phyloP scores from a whole-genome alignment of 2,888 invertebrate genomes.

The Amblyteles armatorius region DNA sequence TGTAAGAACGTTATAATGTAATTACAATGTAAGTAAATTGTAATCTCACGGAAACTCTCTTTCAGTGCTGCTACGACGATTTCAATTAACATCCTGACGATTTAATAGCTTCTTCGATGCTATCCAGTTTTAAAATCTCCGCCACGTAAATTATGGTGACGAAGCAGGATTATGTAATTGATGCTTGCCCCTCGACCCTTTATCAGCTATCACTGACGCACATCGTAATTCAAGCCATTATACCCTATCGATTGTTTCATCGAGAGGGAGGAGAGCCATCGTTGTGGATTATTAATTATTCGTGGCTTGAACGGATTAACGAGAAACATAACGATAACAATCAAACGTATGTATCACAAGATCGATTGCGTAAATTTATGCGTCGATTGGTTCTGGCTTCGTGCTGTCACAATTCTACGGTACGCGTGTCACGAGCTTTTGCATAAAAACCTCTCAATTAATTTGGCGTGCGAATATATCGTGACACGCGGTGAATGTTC shows the following conservation, averaged over 20 bases:
- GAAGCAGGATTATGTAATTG: neutral
- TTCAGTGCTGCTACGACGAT: too few relatives aligned
- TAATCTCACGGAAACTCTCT: too few relatives aligned
- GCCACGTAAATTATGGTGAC: neutral
- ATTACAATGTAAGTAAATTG: too few relatives aligned
- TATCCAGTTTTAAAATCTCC: neutral
- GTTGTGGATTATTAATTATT: constrained; percentile 10
- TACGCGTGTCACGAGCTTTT: neutral
- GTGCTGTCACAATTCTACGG: neutral
- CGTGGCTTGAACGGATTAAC: constrained; percentile 6
- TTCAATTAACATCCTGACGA: neutral
- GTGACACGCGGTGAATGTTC: neutral
- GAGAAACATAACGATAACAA: constrained; percentile 9
- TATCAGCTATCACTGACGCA: neutral
- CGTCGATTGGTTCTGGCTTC: neutral
- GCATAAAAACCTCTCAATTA: neutral
- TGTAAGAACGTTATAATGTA: too few relatives aligned
- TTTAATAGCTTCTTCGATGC: neutral
- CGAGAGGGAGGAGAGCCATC: neutral
- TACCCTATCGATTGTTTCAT: neutral
- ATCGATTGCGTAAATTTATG: constrained; percentile 6
- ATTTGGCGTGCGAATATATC: neutral
- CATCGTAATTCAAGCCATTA: neutral
- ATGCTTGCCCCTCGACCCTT: neutral
- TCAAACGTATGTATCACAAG: neutral